These are phyloP conservation scores for Mastigias papua DNA, from an alignment of 30 jellyfish, hydroid and myxozoan species.

Conservation along the genomic window DNA sequence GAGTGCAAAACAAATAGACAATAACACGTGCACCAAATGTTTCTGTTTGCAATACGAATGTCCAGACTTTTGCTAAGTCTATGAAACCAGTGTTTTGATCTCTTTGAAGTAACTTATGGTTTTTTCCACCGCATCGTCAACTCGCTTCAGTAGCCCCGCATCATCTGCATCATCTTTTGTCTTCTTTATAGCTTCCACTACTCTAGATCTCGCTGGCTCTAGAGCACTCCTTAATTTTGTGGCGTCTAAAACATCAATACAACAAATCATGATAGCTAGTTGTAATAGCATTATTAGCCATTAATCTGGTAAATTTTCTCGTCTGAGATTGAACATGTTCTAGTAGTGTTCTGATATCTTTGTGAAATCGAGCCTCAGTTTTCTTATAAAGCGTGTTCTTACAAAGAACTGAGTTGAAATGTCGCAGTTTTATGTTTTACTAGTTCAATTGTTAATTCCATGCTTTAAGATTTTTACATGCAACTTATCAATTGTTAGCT, in stretches of 20 bases:
- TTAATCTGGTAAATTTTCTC: not conserved
- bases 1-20: too few relatives aligned
- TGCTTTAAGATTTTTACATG: too few relatives aligned
- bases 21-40: too few relatives aligned
- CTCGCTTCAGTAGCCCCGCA: constrained; percentile 5
- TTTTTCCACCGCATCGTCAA: constrained; percentile 40
- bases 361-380: too few relatives aligned
- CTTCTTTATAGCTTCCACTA: not conserved
- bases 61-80: not conserved
- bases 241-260: not conserved
- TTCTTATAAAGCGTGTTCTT: too few relatives aligned
- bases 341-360: too few relatives aligned
- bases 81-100: constrained; percentile 30
- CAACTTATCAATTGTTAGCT: too few relatives aligned
- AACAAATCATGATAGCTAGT: not conserved
- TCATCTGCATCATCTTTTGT: constrained; percentile 1
- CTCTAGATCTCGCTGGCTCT: constrained; percentile 21
- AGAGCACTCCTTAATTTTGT: constrained; percentile 2
- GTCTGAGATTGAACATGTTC: too few relatives aligned
- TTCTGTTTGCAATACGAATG: not conserved
- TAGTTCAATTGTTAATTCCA: too few relatives aligned
- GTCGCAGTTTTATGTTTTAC: too few relatives aligned
- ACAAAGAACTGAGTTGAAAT: too few relatives aligned
- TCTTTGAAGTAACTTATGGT: not conserved
- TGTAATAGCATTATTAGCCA: not conserved